phyloP scores from a whole-genome alignment of 35 echinoderm and acorn worm species.

The Anneissia japonica region DNA sequence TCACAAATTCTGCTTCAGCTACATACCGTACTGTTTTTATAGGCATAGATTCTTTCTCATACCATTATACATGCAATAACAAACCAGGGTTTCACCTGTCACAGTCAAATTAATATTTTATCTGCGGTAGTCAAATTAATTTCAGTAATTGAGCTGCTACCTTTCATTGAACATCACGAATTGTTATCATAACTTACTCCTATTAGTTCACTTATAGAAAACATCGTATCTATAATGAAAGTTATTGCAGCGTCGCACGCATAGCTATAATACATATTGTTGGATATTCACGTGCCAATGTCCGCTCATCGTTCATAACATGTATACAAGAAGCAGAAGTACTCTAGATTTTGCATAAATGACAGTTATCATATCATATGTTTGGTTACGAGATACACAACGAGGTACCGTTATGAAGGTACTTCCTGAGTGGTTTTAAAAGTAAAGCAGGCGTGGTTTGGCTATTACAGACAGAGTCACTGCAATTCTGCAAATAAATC shows the following conservation, averaged over 20 bases:
- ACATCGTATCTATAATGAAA: not conserved
- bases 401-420: not conserved
- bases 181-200: too few species aligned
- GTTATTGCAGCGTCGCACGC: not conserved
- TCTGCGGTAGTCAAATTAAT: too few species aligned
- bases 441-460: not conserved
- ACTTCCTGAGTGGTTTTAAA: not conserved
- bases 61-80: too few species aligned
- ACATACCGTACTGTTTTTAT: too few species aligned
- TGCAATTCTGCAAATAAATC: not conserved
- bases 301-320: not conserved
- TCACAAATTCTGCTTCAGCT: too few species aligned
- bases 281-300: not conserved
- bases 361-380: not conserved
- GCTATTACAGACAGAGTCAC: not conserved
- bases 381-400: not conserved
- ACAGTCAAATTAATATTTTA: too few species aligned
- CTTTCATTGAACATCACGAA: too few species aligned
- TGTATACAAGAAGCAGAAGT: too few species aligned
- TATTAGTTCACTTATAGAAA: too few species aligned
- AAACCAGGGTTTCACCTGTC: too few species aligned
- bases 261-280: not conserved
- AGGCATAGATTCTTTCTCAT: too few species aligned
- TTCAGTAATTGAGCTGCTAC: too few species aligned
- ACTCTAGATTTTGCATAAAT: not conserved